These are phyloP conservation scores for Sphaeridia pumilis DNA, from an alignment of 2,888 invertebrate genomes.

Conservation along the genomic window DNA sequence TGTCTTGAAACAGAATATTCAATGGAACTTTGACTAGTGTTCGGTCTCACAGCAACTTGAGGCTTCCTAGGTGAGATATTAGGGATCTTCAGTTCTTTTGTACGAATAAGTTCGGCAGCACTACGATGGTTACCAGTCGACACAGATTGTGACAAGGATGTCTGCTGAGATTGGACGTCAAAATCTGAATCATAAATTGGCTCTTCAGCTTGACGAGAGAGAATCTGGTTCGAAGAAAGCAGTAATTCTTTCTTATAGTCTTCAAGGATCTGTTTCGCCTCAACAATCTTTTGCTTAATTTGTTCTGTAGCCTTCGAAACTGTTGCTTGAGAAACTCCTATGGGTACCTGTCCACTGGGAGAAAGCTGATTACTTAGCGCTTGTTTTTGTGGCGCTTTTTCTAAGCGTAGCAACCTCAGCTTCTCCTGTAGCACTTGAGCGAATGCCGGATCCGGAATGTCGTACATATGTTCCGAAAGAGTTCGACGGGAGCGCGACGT, in stretches of 20 bases:
- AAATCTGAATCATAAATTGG: slow-evolving; percentile 13
- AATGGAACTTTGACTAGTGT: neutral
- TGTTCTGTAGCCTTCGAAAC: slow-evolving; percentile 16
- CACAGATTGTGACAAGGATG: neutral
- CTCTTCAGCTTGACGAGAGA: slow-evolving; percentile 1
- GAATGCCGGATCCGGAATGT: slow-evolving; percentile 11
- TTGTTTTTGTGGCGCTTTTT: neutral
- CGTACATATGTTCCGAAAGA: neutral
- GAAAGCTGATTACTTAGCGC: neutral
- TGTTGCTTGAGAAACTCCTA: slow-evolving; percentile 3
- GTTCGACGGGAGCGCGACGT: neutral
- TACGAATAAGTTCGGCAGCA: neutral
- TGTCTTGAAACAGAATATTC: too few relatives aligned
- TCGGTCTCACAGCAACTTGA: neutral
- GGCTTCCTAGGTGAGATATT: neutral
- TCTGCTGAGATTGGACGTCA: neutral
- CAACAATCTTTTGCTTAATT: slow-evolving; percentile 12
- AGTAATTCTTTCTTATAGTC: slow-evolving; percentile 13
- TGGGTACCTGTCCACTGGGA: neutral
- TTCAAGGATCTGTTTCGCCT: slow-evolving; percentile 14
- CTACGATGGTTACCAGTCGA: neutral
- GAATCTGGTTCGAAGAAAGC: neutral
- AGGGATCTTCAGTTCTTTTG: neutral
- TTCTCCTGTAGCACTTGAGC: slow-evolving; percentile 15
- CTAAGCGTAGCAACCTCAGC: slow-evolving; percentile 1